A percentile compares a stretch with the other conserved stretches of the same genome.
Conservation (phyloP, 1,140 invertebrate genomes). For the Armadillidium nasatum region DNA sequence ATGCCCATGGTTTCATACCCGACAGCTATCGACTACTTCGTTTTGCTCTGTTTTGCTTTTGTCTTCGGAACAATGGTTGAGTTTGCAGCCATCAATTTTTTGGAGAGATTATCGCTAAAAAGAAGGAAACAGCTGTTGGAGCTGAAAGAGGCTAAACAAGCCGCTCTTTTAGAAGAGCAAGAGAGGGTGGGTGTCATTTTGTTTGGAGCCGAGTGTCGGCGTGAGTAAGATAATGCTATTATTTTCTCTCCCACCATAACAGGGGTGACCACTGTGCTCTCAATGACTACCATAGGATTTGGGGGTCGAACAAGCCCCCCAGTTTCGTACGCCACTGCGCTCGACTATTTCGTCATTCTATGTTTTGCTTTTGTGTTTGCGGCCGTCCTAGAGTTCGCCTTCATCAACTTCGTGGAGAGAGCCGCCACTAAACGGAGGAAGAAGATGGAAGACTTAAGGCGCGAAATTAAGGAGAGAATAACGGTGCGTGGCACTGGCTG, state of each 20-base stretch:
- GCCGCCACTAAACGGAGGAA: slow-evolving; percentile 42
- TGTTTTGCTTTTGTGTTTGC: slow-evolving; percentile 61
- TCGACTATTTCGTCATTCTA: slow-evolving; percentile 60
- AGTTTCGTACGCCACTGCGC: slow-evolving; percentile 58
- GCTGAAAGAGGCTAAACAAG: slow-evolving; percentile 46
- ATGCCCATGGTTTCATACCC: slow-evolving; percentile 57
- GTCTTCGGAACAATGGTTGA: slow-evolving; percentile 59
- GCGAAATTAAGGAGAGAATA: slow-evolving; percentile 40
- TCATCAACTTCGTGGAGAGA: slow-evolving; percentile 59
- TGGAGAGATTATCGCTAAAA: slow-evolving; percentile 51
- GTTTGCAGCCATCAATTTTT: slow-evolving; percentile 59
- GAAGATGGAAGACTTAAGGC: slow-evolving; percentile 44
- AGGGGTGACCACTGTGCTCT: slow-evolving; percentile 61
- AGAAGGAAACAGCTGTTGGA: slow-evolving; percentile 49
- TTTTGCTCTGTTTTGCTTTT: slow-evolving; percentile 58
- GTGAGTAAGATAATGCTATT: neutral
- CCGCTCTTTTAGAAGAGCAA: neutral
- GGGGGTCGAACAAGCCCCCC: slow-evolving; percentile 57
- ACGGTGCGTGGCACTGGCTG: slow-evolving; percentile 32
- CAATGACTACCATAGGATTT: slow-evolving; percentile 59
- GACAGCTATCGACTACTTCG: slow-evolving; percentile 59
- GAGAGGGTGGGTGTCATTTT: neutral
- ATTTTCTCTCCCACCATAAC: slow-evolving; percentile 17
- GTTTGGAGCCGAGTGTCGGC: neutral
- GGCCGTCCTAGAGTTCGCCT: slow-evolving; percentile 59